phyloP scores from a whole-genome alignment of 2,888 invertebrate species.

The Agrochola circellaris region DNA sequence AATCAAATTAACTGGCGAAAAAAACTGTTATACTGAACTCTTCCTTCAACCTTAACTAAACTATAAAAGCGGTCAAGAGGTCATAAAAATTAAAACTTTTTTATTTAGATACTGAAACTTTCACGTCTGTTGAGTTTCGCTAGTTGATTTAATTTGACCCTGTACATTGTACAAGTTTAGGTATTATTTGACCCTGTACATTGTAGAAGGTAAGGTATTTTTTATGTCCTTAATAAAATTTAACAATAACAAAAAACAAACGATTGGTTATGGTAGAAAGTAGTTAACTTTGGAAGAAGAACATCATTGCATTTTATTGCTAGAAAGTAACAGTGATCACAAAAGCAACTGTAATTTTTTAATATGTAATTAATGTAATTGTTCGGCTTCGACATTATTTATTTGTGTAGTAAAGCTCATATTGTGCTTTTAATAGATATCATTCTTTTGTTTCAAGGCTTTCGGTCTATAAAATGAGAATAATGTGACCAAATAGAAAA shows the following conservation, averaged over 20 bases:
- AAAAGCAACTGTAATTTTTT: slow-evolving; percentile 1
- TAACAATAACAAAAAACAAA: not conserved
- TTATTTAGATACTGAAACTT: not conserved
- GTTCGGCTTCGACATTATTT: not conserved
- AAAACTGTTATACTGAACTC: not conserved
- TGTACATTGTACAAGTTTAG: too few relatives aligned
- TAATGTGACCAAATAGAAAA: not conserved
- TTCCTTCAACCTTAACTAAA: not conserved
- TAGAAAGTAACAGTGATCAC: slow-evolving; percentile 27
- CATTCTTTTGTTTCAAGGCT: not conserved
- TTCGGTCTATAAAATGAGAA: not conserved
- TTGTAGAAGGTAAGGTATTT: not conserved
- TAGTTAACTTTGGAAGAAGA: not conserved
- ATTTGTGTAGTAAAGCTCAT: not conserved
- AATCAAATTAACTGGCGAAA: not conserved
- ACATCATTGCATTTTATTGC: slow-evolving; percentile 20
- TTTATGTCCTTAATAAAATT: not conserved
- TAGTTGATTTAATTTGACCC: not conserved
- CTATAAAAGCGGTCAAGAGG: too few relatives aligned
- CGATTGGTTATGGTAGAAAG: not conserved
- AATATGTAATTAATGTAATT: not conserved
- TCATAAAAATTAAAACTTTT: not conserved
- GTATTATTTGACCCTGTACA: not conserved
- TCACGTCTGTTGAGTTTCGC: not conserved
- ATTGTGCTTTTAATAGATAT: not conserved